Evolutionary conservation across 2,797 vertebrate species (phyloP).

Genomic region (Thalassophryne amazonica): DNA sequence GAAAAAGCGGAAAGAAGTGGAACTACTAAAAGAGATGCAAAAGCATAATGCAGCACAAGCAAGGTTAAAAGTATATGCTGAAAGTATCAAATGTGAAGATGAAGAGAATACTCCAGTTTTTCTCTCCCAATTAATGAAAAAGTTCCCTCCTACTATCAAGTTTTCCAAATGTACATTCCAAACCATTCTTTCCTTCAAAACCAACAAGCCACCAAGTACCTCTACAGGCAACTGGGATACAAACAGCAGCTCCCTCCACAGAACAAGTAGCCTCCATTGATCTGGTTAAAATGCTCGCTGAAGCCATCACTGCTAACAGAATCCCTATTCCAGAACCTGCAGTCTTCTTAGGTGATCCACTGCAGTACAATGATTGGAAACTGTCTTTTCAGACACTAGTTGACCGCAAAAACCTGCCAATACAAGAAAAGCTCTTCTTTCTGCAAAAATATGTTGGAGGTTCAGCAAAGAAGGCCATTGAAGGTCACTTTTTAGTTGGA

Average conservation of each 20-base stretch:
- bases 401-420: constrained; percentile 32
- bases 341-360: constrained; percentile 26
- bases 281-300: constrained; percentile 12
- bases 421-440: constrained; percentile 31
- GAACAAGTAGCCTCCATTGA: too few species aligned
- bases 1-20: constrained; percentile 12
- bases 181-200: neutral
- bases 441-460: constrained; percentile 29
- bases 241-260: neutral
- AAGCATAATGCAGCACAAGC: constrained; percentile 8
- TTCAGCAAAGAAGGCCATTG: constrained; percentile 25
- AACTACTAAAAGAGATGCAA: constrained; percentile 19
- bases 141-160: neutral
- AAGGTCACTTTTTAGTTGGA: constrained; percentile 34
- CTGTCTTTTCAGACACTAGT: constrained; percentile 31
- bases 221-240: neutral
- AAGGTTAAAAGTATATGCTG: constrained; percentile 23
- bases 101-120: neutral
- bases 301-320: constrained; percentile 11
- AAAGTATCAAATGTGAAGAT: neutral
- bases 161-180: neutral
- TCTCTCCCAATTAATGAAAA: too few species aligned
- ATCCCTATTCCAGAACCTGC: constrained; percentile 28
- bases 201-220: neutral
- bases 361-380: constrained; percentile 28